phyloP scores from a whole-genome alignment of 23 tunicate species.

The Aplidium turbinatum region DNA sequence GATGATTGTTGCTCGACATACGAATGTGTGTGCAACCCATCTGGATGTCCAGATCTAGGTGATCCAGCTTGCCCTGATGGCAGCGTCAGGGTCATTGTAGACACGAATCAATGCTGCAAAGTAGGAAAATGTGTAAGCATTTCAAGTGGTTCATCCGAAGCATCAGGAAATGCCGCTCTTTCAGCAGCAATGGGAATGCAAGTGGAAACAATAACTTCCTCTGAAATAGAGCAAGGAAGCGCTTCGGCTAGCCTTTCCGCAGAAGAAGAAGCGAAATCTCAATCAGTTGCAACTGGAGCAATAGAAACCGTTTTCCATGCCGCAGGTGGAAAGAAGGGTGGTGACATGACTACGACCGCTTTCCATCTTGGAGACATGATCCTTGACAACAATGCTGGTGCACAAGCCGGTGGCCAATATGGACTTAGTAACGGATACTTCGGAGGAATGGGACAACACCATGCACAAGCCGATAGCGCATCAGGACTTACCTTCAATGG shows the following conservation, averaged over 20 bases:
- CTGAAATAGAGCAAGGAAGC: not conserved
- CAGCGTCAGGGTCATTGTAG: constrained; percentile 60
- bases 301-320: constrained; percentile 35
- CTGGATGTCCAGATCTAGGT: constrained; percentile 73
- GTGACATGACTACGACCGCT: constrained; percentile 5
- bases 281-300: constrained; percentile 8
- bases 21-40: constrained; percentile 80
- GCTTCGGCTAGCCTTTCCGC: not conserved
- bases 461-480: constrained; percentile 8
- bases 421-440: constrained; percentile 4
- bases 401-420: not conserved
- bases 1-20: constrained; percentile 79
- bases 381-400: constrained; percentile 21
- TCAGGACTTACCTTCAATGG: constrained; percentile 11
- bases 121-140: constrained; percentile 87
- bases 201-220: not conserved
- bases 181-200: constrained; percentile 3
- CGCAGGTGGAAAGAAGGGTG: not conserved
- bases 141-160: constrained; percentile 22
- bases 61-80: constrained; percentile 90
- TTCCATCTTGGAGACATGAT: constrained; percentile 11
- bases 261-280: constrained; percentile 24
- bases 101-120: constrained; percentile 74
- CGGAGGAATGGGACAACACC: constrained; percentile 8
- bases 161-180: constrained; percentile 17